A percentile compares a stretch with the other conserved stretches of the same genome.
Evolutionary conservation across 2,888 invertebrate genomes (phyloP).

Genomic region (Xylota segnis): DNA sequence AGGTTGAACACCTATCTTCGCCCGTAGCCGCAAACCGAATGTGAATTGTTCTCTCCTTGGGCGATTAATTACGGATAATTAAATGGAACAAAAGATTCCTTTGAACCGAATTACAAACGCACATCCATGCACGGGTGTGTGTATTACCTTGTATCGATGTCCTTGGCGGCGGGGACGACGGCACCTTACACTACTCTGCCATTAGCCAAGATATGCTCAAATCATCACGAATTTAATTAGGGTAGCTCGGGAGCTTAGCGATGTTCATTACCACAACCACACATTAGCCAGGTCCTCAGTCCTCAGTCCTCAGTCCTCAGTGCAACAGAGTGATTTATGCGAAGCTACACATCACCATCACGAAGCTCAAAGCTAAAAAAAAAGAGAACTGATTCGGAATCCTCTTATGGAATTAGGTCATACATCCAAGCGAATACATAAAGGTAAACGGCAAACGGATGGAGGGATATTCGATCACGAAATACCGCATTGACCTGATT

Average conservation of each 20-base stretch:
- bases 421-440: background rate
- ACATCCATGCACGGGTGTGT: background rate
- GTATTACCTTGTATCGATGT: slow-evolving; percentile 11
- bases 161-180: slow-evolving; percentile 18
- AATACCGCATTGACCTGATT: background rate
- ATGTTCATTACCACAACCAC: slow-evolving; percentile 39
- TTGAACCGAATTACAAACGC: slow-evolving; percentile 5
- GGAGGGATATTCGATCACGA: background rate
- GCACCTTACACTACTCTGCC: slow-evolving; percentile 24
- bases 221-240: slow-evolving; percentile 58
- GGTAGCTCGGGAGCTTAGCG: slow-evolving; percentile 20
- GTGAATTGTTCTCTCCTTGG: background rate
- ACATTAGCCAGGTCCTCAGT: background rate
- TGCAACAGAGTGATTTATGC: slow-evolving; percentile 11
- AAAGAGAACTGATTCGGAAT: slow-evolving; percentile 23
- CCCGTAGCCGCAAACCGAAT: background rate
- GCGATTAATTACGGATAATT: slow-evolving; percentile 52
- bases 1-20: background rate
- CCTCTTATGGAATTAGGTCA: slow-evolving; percentile 53
- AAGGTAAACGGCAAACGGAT: background rate
- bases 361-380: background rate
- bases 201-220: slow-evolving; percentile 33
- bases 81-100: slow-evolving; percentile 39
- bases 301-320: too few species aligned
- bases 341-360: background rate